Conservation (phyloP, 2,888 invertebrate species). For the Cabera pusaria region DNA sequence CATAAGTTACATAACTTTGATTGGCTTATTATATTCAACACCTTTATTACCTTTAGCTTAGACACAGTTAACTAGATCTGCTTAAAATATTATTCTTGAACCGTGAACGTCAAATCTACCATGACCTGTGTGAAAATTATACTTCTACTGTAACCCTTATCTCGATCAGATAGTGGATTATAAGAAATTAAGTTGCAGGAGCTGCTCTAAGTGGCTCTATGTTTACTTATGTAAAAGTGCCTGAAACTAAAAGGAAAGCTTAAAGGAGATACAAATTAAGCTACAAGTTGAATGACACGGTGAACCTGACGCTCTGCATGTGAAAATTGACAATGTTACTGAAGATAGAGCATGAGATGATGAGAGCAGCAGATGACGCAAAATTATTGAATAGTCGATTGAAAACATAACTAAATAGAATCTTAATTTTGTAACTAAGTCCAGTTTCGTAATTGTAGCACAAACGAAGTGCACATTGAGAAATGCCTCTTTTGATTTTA, state of each 20-base stretch:
- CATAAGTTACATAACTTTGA: conserved; percentile 60
- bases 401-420: too few species aligned
- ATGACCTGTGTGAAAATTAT: conserved; percentile 69
- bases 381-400: too few species aligned
- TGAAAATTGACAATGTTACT: too few species aligned
- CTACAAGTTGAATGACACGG: conserved; percentile 58
- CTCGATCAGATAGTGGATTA: conserved; percentile 69
- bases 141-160: conserved; percentile 64
- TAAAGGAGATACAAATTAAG: conserved; percentile 78
- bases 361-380: too few species aligned
- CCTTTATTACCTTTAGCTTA: conserved; percentile 63
- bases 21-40: conserved; percentile 57
- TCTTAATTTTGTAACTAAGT: too few species aligned
- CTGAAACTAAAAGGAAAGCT: conserved; percentile 82
- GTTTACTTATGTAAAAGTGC: conserved; percentile 68
- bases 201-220: conserved; percentile 63
- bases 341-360: too few species aligned
- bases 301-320: too few species aligned
- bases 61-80: conserved; percentile 73
- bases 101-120: conserved; percentile 80
- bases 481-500: too few species aligned
- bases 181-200: conserved; percentile 74
- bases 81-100: conserved; percentile 82
- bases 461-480: too few species aligned
- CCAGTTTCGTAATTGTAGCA: too few species aligned